These are phyloP conservation scores for Heliconius charithonia DNA, from an alignment of 2,888 invertebrate genomes.

Conservation along the genomic window DNA sequence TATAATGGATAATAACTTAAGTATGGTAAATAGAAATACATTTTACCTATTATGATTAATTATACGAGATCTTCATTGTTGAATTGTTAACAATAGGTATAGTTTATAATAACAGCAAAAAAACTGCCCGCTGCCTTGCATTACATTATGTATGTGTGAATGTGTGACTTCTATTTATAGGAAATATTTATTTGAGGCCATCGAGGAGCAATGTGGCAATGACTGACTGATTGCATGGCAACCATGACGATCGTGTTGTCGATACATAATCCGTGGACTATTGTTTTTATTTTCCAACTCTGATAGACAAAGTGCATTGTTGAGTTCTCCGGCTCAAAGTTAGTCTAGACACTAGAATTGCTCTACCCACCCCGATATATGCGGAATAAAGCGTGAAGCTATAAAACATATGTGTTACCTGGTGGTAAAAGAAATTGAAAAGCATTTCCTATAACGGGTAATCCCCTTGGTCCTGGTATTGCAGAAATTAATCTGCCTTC, in stretches of 20 bases:
- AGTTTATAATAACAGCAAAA: background rate
- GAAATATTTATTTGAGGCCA: background rate
- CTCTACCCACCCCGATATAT: no score
- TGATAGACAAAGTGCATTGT: background rate
- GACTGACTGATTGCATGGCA: background rate
- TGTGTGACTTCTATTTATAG: background rate
- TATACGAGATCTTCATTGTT: background rate
- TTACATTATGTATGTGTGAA: no score
- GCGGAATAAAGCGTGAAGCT: no score
- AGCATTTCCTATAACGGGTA: slow-evolving; percentile 58
- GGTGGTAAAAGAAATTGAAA: slow-evolving; percentile 52
- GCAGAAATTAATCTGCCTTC: slow-evolving; percentile 52
- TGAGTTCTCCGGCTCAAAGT: background rate
- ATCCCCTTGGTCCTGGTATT: slow-evolving; percentile 61
- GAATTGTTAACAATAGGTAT: background rate
- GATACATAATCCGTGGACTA: background rate
- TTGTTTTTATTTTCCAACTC: background rate
- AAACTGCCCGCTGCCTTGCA: no score
- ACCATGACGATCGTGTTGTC: no score
- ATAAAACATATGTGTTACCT: slow-evolving; percentile 43
- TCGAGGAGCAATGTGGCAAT: background rate
- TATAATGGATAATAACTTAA: background rate
- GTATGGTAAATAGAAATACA: background rate
- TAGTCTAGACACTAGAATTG: no score
- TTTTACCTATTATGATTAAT: background rate